Evolutionary conservation across 2,113 vertebrate species (phyloP), one percentile per base, ranked within the genome.

Genomic region (Callospermophilus lateralis): DNA sequence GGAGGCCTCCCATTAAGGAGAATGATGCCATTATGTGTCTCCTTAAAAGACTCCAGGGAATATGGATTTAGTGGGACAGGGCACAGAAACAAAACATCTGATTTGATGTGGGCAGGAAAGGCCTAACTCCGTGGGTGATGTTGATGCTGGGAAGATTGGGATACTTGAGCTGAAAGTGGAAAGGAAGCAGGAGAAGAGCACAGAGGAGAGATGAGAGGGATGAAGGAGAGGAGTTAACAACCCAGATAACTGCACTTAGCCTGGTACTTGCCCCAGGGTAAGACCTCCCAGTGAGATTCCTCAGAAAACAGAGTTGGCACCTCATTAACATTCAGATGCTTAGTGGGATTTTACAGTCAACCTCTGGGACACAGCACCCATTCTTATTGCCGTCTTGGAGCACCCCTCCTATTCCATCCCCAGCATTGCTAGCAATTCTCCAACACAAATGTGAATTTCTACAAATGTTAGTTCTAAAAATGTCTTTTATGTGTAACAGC

Each of bases 361-460:
- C 95, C 85, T 45, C 37, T 84, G 97, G 45, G 89, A 98, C 55
- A 70, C 53, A 96, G 30, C 8, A 19, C 96, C 80, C 30, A 48
- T 90, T 37, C 77, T 65, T 65, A 77, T 84, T 84, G 39, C 78
- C 63, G 28, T 77, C 61, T 94, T 37, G 89, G 96, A 97, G 92
- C 80, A 78, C 70, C 84, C 96, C 70, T 91, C 84, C 97, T 94
- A 68, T 61, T 97, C 91, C 96, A 96, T 96, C 97, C 92, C 68
- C 78, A 96, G 96, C 97, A 92, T 45, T 94, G 97, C 93, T 92
- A 98, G 97, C 97, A 97, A 97, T 97, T 97, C 97, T 98, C 97
- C 97, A 98, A 97, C 94, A 98, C 96, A 97, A 98, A 98, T 45
- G 81, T 97, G 97, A 98, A 98, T 96, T 98, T 98, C 97, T 98